phyloP scores from a whole-genome alignment of 2,113 vertebrate genomes.

The Dryoscopus gambensis region DNA sequence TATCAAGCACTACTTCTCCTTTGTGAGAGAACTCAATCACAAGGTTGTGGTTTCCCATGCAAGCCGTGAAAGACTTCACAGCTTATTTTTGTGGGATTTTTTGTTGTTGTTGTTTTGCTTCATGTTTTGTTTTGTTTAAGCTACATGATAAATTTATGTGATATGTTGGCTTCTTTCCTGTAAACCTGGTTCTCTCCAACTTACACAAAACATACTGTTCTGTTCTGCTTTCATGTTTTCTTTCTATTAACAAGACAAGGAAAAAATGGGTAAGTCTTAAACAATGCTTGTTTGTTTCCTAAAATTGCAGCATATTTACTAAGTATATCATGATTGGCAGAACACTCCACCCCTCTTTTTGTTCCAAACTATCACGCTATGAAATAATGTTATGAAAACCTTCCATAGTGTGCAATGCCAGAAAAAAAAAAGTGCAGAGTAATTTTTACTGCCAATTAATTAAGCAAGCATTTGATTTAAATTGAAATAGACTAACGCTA shows the following conservation, averaged over 20 bases:
- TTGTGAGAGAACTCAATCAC: conserved; percentile 31
- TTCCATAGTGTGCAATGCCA: not conserved
- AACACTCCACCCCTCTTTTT: not conserved
- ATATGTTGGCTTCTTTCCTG: not conserved
- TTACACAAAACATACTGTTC: not conserved
- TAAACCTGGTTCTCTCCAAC: not conserved
- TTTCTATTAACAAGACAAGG: not conserved
- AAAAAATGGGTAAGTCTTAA: not conserved
- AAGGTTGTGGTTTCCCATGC: conserved; percentile 1
- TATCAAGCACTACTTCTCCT: conserved; percentile 19
- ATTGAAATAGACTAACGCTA: not conserved
- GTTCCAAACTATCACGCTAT: not conserved
- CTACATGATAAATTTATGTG: not conserved
- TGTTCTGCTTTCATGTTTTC: not conserved
- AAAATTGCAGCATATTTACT: not conserved
- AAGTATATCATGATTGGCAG: not conserved
- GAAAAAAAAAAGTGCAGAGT: not conserved
- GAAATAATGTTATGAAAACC: not conserved
- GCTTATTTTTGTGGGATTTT: not conserved
- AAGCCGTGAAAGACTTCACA: not conserved
- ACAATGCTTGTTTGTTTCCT: not conserved
- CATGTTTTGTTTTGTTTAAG: too few species aligned
- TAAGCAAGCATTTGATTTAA: not conserved
- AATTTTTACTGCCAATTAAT: not conserved
- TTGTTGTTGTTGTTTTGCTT: not conserved